Conservation (phyloP, 2,888 invertebrate genomes). For the Cephus spinipes region DNA sequence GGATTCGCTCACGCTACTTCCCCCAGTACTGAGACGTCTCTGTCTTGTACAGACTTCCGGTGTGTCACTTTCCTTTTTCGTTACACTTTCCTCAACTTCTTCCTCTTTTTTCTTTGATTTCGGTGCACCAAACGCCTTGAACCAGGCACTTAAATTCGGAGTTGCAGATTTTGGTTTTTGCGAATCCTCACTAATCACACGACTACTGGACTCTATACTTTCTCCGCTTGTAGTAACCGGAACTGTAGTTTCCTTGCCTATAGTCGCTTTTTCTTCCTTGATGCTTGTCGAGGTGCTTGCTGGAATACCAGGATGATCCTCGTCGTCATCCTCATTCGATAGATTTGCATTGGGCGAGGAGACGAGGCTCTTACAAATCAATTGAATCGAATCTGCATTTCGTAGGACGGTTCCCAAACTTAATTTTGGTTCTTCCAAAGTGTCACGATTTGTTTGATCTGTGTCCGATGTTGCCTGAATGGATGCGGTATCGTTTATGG, state of each 20-base stretch:
- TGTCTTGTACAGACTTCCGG: constrained; percentile 67
- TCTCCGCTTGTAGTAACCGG: constrained; percentile 47
- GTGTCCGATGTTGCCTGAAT: constrained; percentile 72
- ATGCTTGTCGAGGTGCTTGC: constrained; percentile 35
- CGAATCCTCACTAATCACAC: constrained; percentile 51
- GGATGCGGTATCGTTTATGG: constrained; percentile 65
- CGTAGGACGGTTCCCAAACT: constrained; percentile 85
- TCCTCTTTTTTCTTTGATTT: constrained; percentile 77
- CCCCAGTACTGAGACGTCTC: constrained; percentile 63
- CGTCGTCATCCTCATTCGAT: constrained; percentile 65
- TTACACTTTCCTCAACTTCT: constrained; percentile 65
- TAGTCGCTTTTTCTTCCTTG: constrained; percentile 48
- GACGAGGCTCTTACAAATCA: constrained; percentile 61
- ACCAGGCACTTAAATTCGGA: constrained; percentile 91
- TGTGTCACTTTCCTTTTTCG: constrained; percentile 61
- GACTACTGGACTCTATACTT: constrained; percentile 38
- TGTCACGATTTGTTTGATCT: constrained; percentile 69
- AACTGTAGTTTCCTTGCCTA: constrained; percentile 45
- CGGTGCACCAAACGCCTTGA: constrained; percentile 91
- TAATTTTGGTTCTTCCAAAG: constrained; percentile 76
- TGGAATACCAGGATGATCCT: constrained; percentile 50
- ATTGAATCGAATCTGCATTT: constrained; percentile 62
- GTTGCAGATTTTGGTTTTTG: constrained; percentile 77
- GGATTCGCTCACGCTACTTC: constrained; percentile 60
- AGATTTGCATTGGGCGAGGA: constrained; percentile 60